Evolutionary conservation across 2,113 vertebrate species (phyloP).

Genomic region (Machaerirhynchus nigripectus): DNA sequence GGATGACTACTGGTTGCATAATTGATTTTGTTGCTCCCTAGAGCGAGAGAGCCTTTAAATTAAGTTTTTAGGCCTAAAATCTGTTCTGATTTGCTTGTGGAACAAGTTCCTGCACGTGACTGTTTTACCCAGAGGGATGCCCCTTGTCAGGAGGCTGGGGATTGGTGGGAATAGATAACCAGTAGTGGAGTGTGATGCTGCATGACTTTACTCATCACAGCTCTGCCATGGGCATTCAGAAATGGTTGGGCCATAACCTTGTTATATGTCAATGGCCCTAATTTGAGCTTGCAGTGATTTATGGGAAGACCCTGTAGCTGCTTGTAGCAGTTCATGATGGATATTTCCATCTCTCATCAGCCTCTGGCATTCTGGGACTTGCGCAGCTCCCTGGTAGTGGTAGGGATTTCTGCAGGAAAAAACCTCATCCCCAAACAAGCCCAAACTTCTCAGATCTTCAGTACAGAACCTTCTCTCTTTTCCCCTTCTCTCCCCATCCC

Average conservation of each 20-base stretch:
- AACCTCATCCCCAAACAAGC: not conserved
- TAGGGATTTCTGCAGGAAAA: constrained; percentile 22
- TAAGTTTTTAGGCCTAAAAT: not conserved
- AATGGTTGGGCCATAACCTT: not conserved
- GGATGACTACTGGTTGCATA: not conserved
- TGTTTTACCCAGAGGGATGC: not conserved
- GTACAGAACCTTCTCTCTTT: constrained; percentile 56
- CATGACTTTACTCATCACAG: not conserved
- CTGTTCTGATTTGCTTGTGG: not conserved
- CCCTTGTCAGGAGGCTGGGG: not conserved
- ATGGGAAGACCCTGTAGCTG: not conserved
- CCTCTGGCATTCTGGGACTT: not conserved
- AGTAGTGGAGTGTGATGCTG: not conserved
- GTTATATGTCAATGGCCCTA: not conserved
- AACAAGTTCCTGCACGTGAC: not conserved
- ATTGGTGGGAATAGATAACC: not conserved
- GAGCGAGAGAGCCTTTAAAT: not conserved
- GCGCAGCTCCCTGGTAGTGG: not conserved
- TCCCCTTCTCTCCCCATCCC: constrained; percentile 20
- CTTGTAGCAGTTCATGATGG: not conserved
- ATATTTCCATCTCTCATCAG: not conserved
- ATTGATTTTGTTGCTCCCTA: not conserved
- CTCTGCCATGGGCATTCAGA: not conserved
- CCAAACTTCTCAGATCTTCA: constrained; percentile 13
- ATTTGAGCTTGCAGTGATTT: constrained; percentile 9